Percentiles rank a stretch among this genome's conserved stretches.
Conservation (phyloP, 1,140 invertebrate species). For the Ceratina calcarata region DNA sequence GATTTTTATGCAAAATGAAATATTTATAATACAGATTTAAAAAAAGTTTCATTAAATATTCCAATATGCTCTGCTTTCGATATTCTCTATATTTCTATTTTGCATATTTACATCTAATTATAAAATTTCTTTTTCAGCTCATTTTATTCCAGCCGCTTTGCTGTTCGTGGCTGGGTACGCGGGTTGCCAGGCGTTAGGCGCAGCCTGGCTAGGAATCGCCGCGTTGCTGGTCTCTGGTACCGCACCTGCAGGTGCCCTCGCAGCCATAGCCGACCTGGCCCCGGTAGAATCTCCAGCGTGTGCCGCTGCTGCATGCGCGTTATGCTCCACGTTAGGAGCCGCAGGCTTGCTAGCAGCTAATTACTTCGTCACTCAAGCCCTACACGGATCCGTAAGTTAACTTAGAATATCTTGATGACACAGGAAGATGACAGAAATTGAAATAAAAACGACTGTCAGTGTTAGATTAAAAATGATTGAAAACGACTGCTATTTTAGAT, state of each 20-base stretch:
- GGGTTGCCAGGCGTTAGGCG: constrained; percentile 82
- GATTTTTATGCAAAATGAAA: too few species aligned
- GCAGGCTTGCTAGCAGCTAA: constrained; percentile 82
- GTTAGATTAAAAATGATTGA: neutral
- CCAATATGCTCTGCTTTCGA: too few species aligned
- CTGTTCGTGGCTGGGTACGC: constrained; percentile 83
- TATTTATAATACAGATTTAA: too few species aligned
- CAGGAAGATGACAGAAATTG: neutral
- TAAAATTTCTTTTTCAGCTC: too few species aligned
- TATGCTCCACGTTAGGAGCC: constrained; percentile 82
- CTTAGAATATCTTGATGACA: neutral
- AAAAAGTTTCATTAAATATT: too few species aligned
- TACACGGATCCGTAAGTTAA: constrained; percentile 82
- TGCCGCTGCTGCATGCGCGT: constrained; percentile 81
- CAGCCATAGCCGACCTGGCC: constrained; percentile 82
- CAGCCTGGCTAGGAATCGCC: constrained; percentile 82
- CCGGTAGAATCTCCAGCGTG: constrained; percentile 79
- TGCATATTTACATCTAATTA: too few species aligned
- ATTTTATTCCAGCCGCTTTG: constrained; percentile 82
- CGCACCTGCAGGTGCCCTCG: constrained; percentile 81
- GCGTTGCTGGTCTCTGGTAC: constrained; percentile 82
- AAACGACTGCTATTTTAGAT: constrained; percentile 71
- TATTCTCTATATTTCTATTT: too few species aligned
- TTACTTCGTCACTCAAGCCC: constrained; percentile 82
- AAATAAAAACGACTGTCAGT: too few species aligned